These are phyloP conservation scores for Bucco capensis DNA, from an alignment of 2,113 vertebrate species.

Conservation along the genomic window DNA sequence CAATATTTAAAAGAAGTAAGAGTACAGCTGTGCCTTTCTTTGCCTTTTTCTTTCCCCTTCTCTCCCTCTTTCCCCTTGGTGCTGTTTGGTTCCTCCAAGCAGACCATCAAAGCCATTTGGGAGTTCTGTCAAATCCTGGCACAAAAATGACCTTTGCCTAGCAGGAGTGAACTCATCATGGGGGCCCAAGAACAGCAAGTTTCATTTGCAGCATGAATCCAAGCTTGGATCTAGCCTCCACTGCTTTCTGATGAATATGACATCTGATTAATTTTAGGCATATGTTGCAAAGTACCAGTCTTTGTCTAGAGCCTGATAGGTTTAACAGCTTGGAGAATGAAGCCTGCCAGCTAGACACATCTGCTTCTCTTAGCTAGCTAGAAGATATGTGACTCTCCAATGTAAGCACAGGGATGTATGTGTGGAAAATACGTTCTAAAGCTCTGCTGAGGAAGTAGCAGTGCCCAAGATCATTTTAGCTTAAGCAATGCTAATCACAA, in stretches of 20 bases:
- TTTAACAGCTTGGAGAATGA: not conserved
- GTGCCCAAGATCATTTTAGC: not conserved
- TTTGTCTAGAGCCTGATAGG: not conserved
- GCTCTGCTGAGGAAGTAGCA: not conserved
- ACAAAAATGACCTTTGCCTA: not conserved
- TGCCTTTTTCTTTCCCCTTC: not conserved
- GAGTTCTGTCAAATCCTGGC: not conserved
- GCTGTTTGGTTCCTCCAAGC: not conserved
- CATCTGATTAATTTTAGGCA: not conserved
- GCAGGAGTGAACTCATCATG: not conserved
- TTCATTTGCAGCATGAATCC: not conserved
- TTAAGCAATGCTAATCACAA: not conserved
- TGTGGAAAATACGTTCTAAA: not conserved
- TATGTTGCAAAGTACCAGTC: not conserved
- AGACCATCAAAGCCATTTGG: not conserved
- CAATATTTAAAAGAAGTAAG: not conserved
- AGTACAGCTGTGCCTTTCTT: not conserved
- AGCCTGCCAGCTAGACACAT: not conserved
- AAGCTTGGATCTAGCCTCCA: not conserved
- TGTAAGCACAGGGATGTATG: not conserved
- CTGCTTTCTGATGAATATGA: not conserved
- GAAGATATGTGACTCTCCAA: not conserved
- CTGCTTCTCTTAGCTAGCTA: not conserved
- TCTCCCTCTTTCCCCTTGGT: rapidly evolving
- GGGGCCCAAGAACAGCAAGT: not conserved